Conservation (phyloP, 1,140 invertebrate species). For the Drosophila willistoni region DNA sequence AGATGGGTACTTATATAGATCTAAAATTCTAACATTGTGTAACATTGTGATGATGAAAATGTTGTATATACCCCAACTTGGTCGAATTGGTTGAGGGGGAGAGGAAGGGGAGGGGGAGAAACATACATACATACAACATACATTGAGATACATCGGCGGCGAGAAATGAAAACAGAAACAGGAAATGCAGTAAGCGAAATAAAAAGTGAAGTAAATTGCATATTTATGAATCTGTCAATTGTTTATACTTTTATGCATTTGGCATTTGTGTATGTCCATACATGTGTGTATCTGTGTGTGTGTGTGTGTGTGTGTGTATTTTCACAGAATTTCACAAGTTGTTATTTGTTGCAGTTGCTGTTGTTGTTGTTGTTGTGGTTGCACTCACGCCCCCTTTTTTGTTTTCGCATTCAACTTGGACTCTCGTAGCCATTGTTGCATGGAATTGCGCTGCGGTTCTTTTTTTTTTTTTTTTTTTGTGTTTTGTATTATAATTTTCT, state of each 20-base stretch:
- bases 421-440: conserved; percentile 14
- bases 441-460: conserved; percentile 14
- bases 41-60: too few relatives aligned
- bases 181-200: conserved; percentile 79
- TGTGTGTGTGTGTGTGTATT: conserved; percentile 41
- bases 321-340: conserved; percentile 70
- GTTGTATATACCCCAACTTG: too few relatives aligned
- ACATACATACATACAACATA: background rate
- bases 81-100: too few relatives aligned
- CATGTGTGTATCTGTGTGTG: background rate
- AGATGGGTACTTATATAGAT: too few relatives aligned
- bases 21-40: too few relatives aligned
- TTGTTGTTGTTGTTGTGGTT: conserved; percentile 34
- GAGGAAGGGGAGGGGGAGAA: background rate
- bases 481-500: conserved; percentile 12
- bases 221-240: conserved; percentile 83
- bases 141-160: conserved; percentile 26
- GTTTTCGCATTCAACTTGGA: conserved; percentile 40
- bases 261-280: conserved; percentile 36
- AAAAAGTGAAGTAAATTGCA: conserved; percentile 80
- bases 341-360: conserved; percentile 45
- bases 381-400: conserved; percentile 18
- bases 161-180: conserved; percentile 52
- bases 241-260: conserved; percentile 76
- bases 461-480: background rate